Percentiles rank a stretch among this genome's conserved stretches.
phyloP scores from a whole-genome alignment of 2,888 invertebrate genomes.

The Dolichopus griseipennis region DNA sequence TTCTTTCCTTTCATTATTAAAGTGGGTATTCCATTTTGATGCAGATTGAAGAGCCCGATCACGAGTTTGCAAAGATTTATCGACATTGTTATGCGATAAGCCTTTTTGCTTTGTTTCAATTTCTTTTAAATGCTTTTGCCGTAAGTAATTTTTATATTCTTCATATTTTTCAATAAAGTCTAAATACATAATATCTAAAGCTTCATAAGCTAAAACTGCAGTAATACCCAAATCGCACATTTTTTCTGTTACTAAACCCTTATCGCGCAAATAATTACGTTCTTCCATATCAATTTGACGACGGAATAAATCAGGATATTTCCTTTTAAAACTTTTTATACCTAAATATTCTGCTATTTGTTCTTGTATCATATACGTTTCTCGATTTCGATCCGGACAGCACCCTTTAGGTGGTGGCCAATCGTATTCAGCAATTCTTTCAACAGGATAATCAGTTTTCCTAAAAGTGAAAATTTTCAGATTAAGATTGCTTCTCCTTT shows the following conservation, averaged over 20 bases:
- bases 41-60: slow-evolving; percentile 78
- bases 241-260: slow-evolving; percentile 75
- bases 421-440: slow-evolving; percentile 85
- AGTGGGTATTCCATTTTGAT: slow-evolving; percentile 77
- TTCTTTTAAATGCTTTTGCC: slow-evolving; percentile 56
- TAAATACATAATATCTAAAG: slow-evolving; percentile 87
- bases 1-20: slow-evolving; percentile 57
- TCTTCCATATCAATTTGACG: slow-evolving; percentile 85
- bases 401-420: slow-evolving; percentile 64
- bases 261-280: slow-evolving; percentile 75
- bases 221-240: slow-evolving; percentile 91
- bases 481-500: slow-evolving; percentile 8
- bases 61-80: slow-evolving; percentile 49
- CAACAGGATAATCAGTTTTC: slow-evolving; percentile 63
- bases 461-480: slow-evolving; percentile 20
- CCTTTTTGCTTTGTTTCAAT: slow-evolving; percentile 59
- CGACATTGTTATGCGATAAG: slow-evolving; percentile 39
- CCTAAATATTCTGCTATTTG: slow-evolving; percentile 91
- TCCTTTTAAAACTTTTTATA: slow-evolving; percentile 93
- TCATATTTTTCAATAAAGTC: slow-evolving; percentile 95
- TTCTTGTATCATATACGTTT: slow-evolving; percentile 92
- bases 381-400: slow-evolving; percentile 49
- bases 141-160: slow-evolving; percentile 61
- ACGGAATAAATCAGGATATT: slow-evolving; percentile 80
- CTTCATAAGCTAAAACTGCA: slow-evolving; percentile 84